Base-by-base conservation (phyloP, 2,797 vertebrate species). In the Novumbra hubbsi region DNA sequence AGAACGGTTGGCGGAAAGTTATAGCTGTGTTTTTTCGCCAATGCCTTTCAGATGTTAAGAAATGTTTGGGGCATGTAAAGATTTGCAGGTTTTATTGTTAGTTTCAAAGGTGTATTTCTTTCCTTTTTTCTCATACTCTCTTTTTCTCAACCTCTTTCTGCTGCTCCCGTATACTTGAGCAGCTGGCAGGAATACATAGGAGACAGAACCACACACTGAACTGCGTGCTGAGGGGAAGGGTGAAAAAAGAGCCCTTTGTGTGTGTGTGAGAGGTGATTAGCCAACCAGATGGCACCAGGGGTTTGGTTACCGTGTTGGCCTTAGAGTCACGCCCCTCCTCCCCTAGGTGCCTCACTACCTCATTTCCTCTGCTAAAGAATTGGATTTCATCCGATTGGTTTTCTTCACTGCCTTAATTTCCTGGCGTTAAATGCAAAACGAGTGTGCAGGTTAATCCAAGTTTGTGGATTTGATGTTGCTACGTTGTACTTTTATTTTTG, bases 341-440 rank as follows among this genome's bases (percentile, higher is more conserved):
- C 41, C 50, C 76, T 15, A 6, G 49, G 83, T 15, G 5, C 68
- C 84, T 81, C 86, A 78, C 80, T 82, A 80, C 80, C 87, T 89
- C 83, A 87, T 89, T 90, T 90, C 87, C 88, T 86, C 77, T 80
- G 71, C 86, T 78, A 87, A 88, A 89, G 89, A 88, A 90, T 88
- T 86, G 83, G 74, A 88, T 88, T 86, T 80, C 88, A 90, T 91
- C 78, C 81, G 81, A 88, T 89, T 87, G 81, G 81, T 73, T 79
- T 1, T 72, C 69, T 82, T 85, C 84, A 77, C 62, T 67, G 74
- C 76, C 83, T 75, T 81, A 78, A 79, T 84, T 84, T 88, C 83
- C 86, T 85, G 82, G 60, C 74, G 79, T 80, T 80, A 86, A 88
- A 85, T 87, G 84, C 80, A 88, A 87, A 83, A 86, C 77, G 76